Conservation (phyloP, 2,888 invertebrate genomes). For the Philereme vetulata region DNA sequence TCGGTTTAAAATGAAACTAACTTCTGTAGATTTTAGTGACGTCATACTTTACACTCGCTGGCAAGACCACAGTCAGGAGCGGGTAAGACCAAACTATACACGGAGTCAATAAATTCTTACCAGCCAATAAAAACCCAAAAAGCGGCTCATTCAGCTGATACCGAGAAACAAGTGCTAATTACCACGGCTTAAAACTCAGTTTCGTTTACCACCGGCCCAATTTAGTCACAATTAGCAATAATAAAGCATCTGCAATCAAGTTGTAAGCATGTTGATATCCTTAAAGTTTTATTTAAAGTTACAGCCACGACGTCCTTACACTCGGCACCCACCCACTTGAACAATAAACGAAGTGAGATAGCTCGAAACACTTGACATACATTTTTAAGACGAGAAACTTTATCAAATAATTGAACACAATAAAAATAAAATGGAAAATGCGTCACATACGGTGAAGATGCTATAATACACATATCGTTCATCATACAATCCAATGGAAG, state of each 20-base stretch:
- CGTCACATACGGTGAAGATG: no score
- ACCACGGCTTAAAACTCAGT: conserved; percentile 34
- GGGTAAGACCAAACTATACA: conserved; percentile 5
- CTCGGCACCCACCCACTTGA: conserved; percentile 56
- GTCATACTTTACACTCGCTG: background rate
- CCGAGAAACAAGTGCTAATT: conserved; percentile 33
- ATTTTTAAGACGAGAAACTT: conserved; percentile 54
- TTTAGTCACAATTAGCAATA: conserved; percentile 57
- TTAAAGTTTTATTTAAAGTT: conserved; percentile 65
- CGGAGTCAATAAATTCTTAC: conserved; percentile 21
- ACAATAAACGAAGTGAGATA: conserved; percentile 68
- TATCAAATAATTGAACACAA: conserved; percentile 34
- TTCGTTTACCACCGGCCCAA: conserved; percentile 51
- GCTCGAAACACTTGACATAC: conserved; percentile 74
- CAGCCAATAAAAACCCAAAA: conserved; percentile 17
- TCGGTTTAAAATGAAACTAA: background rate
- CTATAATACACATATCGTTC: no score
- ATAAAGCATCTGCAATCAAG: conserved; percentile 52
- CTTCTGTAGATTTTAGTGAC: background rate
- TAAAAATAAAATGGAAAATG: conserved; percentile 22
- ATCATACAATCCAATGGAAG: no score
- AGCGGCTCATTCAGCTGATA: conserved; percentile 17
- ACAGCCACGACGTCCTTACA: conserved; percentile 64
- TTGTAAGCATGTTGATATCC: conserved; percentile 60
- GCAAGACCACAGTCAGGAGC: background rate